Conservation (phyloP, 2,113 vertebrate genomes). For the Chaetorhynchus papuensis region DNA sequence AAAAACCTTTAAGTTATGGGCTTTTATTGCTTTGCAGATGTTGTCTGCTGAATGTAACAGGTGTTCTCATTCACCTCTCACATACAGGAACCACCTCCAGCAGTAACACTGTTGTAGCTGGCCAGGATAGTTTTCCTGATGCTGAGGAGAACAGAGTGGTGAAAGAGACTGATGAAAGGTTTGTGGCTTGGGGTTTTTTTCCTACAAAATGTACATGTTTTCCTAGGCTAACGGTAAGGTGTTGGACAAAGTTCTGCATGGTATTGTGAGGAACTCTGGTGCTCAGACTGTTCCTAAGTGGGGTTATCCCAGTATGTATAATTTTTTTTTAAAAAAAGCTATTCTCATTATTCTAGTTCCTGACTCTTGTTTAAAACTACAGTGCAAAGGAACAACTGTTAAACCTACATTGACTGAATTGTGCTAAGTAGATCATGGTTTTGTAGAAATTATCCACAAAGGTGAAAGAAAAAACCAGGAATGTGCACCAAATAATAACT, state of each 20-base stretch:
- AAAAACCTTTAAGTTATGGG: not conserved
- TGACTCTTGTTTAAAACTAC: not conserved
- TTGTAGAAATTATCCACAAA: not conserved
- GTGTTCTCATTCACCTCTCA: not conserved
- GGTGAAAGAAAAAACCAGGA: not conserved
- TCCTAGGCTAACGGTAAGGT: not conserved
- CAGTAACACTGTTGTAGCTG: slow-evolving; percentile 93
- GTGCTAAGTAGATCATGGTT: not conserved
- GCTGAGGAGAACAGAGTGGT: slow-evolving; percentile 83
- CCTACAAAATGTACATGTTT: not conserved
- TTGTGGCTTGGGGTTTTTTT: not conserved
- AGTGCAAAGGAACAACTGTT: not conserved
- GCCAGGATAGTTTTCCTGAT: slow-evolving; percentile 88
- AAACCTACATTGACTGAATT: not conserved
- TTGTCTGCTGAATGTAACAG: not conserved
- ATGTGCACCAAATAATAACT: not conserved
- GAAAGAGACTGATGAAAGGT: slow-evolving; percentile 93
- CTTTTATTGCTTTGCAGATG: not conserved
- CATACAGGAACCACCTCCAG: slow-evolving; percentile 91
- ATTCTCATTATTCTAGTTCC: not conserved
- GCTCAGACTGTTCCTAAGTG: not conserved
- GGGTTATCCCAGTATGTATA: rapidly evolving
- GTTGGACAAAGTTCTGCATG: not conserved
- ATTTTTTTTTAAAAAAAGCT: not conserved
- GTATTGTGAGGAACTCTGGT: not conserved